Percentiles rank a stretch among this genome's conserved stretches.
Evolutionary conservation across 2,113 vertebrate species (phyloP).

Genomic region (Telmatochromis brichardi): DNA sequence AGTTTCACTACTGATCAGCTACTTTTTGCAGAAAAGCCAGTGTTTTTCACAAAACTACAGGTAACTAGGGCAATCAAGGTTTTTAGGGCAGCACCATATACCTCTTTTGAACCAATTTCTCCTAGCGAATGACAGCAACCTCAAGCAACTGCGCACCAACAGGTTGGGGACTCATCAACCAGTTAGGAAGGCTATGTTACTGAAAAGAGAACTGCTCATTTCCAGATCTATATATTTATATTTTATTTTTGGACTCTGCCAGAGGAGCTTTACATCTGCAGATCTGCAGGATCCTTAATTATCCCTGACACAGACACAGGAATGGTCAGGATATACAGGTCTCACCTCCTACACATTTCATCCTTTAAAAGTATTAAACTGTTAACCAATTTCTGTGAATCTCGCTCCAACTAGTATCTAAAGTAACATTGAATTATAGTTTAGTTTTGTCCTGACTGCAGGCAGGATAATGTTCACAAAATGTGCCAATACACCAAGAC

Average conservation of each 20-base stretch:
- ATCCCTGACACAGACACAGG: background rate
- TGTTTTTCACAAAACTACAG: background rate
- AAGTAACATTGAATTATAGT: background rate
- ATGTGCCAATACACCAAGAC: background rate
- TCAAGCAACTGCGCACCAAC: background rate
- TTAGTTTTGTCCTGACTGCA: background rate
- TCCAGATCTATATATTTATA: background rate
- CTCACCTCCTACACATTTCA: background rate
- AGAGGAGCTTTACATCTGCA: background rate
- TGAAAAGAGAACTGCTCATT: background rate
- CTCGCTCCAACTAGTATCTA: background rate
- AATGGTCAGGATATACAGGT: background rate
- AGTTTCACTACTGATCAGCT: background rate
- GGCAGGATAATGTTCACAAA: background rate
- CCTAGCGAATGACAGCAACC: background rate
- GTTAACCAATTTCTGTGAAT: background rate
- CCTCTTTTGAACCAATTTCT: background rate
- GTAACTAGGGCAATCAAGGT: background rate
- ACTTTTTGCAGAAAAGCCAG: background rate
- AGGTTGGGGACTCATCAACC: background rate
- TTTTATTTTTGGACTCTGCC: background rate
- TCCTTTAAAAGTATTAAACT: background rate
- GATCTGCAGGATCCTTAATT: background rate
- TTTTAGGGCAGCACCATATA: background rate
- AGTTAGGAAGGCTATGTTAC: accelerated